Conservation (phyloP, 1,140 invertebrate genomes). For the Lordiphosa mommai region DNA sequence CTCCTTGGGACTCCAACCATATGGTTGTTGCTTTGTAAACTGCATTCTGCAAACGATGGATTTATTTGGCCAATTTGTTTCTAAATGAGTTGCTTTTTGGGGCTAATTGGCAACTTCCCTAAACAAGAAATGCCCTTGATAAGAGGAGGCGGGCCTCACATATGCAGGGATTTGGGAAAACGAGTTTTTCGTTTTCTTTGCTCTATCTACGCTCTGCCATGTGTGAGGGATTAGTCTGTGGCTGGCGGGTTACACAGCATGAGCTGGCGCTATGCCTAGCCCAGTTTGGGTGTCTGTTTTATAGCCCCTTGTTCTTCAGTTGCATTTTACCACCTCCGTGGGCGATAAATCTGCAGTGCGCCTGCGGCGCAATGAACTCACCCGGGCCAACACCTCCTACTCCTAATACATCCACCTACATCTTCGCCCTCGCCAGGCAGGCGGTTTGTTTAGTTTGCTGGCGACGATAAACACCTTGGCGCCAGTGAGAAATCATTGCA, state of each 20-base stretch:
- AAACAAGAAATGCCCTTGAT: constrained; percentile 33
- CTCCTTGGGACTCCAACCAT: constrained; percentile 56
- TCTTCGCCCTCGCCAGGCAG: background rate
- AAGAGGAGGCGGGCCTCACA: background rate
- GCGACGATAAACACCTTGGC: constrained; percentile 74
- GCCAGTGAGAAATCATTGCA: constrained; percentile 28
- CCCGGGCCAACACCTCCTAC: constrained; percentile 10
- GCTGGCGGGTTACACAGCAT: constrained; percentile 52
- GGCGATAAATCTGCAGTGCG: constrained; percentile 77
- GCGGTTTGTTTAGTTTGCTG: constrained; percentile 64
- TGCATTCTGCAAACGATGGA: constrained; percentile 59
- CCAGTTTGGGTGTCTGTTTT: constrained; percentile 65
- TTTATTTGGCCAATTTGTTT: constrained; percentile 62
- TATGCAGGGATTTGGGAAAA: background rate
- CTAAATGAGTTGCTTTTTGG: constrained; percentile 52
- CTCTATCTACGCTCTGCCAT: constrained; percentile 20
- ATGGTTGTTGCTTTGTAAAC: constrained; percentile 55
- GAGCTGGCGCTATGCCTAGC: constrained; percentile 62
- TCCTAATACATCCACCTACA: background rate
- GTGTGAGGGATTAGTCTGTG: constrained; percentile 42
- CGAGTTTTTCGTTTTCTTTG: background rate
- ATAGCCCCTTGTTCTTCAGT: constrained; percentile 51
- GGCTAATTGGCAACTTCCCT: constrained; percentile 34
- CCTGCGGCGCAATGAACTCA: constrained; percentile 71
- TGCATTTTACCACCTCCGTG: constrained; percentile 68